These are phyloP conservation scores for Sceloporus tristichus DNA, from an alignment of 2,113 vertebrate genomes.

Conservation along the genomic window DNA sequence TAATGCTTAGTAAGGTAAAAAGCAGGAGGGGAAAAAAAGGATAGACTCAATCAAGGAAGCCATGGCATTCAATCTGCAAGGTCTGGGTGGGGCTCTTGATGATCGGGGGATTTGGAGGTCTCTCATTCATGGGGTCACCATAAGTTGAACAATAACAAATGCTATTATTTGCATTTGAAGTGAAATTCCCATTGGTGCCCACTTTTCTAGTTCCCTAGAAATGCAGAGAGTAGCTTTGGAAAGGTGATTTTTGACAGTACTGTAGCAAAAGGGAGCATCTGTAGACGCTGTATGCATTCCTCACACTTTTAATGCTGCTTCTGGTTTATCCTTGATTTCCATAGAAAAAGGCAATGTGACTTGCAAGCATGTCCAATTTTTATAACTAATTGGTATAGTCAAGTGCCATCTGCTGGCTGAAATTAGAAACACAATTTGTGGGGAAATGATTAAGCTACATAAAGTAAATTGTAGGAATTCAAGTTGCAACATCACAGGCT, in stretches of 20 bases:
- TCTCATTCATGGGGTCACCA: too few relatives aligned
- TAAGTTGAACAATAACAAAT: neutral
- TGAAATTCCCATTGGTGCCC: neutral
- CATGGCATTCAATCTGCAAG: too few relatives aligned
- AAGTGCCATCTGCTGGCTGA: slow-evolving; percentile 59
- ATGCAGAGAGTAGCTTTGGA: neutral
- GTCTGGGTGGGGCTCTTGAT: too few relatives aligned
- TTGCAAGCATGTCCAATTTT: neutral
- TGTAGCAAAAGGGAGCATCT: too few relatives aligned
- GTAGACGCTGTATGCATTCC: neutral
- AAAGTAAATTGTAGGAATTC: neutral
- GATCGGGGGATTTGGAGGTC: too few relatives aligned
- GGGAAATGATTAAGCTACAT: neutral
- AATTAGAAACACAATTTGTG: slow-evolving; percentile 24
- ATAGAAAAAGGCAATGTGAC: neutral
- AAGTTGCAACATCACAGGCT: neutral
- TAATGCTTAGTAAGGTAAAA: too few relatives aligned
- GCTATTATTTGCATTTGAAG: neutral
- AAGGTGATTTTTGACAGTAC: neutral
- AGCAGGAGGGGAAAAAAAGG: too few relatives aligned
- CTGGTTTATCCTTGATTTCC: neutral
- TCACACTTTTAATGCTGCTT: neutral
- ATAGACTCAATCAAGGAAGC: too few relatives aligned
- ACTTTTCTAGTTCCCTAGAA: neutral
- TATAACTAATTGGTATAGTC: slow-evolving; percentile 5